Percentiles rank a stretch among this genome's conserved stretches.
phyloP scores from a whole-genome alignment of 2,888 invertebrate species.

The Sipunculus nudus region DNA sequence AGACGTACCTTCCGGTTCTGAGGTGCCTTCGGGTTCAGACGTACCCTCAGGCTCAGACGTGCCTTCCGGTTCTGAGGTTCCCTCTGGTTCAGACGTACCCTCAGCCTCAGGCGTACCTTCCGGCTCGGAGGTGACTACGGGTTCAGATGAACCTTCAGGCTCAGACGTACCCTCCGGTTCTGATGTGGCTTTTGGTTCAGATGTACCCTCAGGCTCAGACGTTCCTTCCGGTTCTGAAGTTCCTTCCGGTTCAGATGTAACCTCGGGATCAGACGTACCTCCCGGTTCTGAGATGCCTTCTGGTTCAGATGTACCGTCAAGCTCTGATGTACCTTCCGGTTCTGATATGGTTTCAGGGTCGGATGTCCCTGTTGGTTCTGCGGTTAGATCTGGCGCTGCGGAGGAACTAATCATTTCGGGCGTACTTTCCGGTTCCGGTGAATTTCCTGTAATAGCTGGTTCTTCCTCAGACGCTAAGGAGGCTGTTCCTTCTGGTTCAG shows the following conservation, averaged over 20 bases:
- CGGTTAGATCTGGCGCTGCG: slow-evolving; percentile 6
- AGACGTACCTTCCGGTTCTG: slow-evolving; percentile 20
- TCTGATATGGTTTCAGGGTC: slow-evolving; percentile 10
- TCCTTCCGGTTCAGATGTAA: slow-evolving; percentile 1
- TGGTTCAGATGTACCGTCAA: slow-evolving; percentile 5
- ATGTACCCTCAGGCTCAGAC: neutral
- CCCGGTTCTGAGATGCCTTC: slow-evolving; percentile 7
- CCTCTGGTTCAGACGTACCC: neutral
- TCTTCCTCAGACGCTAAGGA: slow-evolving; percentile 6
- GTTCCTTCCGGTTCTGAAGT: slow-evolving; percentile 3
- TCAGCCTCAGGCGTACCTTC: neutral
- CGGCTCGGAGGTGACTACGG: neutral
- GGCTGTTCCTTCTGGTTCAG: neutral
- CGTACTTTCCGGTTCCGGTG: neutral
- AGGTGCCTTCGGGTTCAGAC: slow-evolving; percentile 8
- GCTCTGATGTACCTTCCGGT: slow-evolving; percentile 1
- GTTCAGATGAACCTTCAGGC: slow-evolving; percentile 7
- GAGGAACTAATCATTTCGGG: slow-evolving; percentile 9
- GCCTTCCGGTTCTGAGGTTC: neutral
- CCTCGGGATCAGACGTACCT: neutral
- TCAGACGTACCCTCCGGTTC: slow-evolving; percentile 9
- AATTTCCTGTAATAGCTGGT: slow-evolving; percentile 3
- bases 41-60: slow-evolving; percentile 8
- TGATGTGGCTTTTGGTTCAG: slow-evolving; percentile 8
- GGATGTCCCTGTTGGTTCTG: neutral